A percentile compares a stretch with the other conserved stretches of the same genome.
Conservation (phyloP, 1,140 invertebrate species). For the Zaprionus davidi region DNA sequence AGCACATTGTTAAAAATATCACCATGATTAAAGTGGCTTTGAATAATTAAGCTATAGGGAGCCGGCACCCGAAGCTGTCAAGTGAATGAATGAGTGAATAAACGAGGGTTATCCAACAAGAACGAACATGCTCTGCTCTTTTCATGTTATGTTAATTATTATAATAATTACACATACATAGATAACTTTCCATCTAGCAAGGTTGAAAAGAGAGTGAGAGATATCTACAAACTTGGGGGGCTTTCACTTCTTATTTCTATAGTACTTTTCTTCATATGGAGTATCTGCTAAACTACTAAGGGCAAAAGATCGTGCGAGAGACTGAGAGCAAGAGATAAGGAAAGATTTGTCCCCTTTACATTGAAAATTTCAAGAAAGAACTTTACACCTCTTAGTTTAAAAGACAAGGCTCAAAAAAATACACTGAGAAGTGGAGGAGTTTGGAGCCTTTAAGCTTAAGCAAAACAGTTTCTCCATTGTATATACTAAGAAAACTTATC, state of each 20-base stretch:
- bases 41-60: slow-evolving; percentile 77
- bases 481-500: no score
- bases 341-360: background rate
- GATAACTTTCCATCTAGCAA: slow-evolving; percentile 10
- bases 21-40: slow-evolving; percentile 78
- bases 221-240: background rate
- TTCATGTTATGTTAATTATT: slow-evolving; percentile 7
- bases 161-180: slow-evolving; percentile 11
- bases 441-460: background rate
- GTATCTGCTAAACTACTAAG: background rate
- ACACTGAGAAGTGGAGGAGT: background rate
- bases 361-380: background rate
- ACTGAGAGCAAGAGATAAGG: background rate
- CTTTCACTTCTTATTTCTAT: background rate
- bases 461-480: no score
- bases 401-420: no score
- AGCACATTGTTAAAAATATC: slow-evolving; percentile 80
- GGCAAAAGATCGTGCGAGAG: background rate
- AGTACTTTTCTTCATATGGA: background rate
- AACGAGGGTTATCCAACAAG: slow-evolving; percentile 25
- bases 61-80: slow-evolving; percentile 28
- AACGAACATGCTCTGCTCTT: slow-evolving; percentile 13
- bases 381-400: background rate
- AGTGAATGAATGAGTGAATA: slow-evolving; percentile 8
- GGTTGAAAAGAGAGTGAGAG: slow-evolving; percentile 1